A percentile compares a stretch with the other conserved stretches of the same genome.
These are phyloP conservation scores for Mesaphorura yosii DNA, from an alignment of 1,140 invertebrate genomes.

Conservation along the genomic window DNA sequence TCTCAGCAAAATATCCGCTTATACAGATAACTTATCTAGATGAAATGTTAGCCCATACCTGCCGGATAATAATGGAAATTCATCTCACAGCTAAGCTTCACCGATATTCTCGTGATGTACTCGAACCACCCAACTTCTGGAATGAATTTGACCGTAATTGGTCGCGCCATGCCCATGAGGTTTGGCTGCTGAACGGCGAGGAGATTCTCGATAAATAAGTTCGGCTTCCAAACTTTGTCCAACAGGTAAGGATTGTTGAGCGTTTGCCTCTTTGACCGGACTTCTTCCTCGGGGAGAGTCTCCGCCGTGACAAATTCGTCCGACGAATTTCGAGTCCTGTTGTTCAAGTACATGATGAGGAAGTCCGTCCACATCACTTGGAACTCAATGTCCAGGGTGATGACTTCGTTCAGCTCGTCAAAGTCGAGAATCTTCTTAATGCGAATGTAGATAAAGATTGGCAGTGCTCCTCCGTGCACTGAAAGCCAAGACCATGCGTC, in stretches of 20 bases:
- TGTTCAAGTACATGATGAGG: neutral
- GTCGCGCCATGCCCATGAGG: conserved; percentile 11
- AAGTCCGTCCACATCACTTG: conserved; percentile 9
- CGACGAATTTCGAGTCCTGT: neutral
- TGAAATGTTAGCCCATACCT: neutral
- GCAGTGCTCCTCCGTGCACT: neutral
- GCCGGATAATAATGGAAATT: conserved; percentile 2
- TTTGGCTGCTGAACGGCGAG: conserved; percentile 5
- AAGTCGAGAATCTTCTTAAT: conserved; percentile 6
- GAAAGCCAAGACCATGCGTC: no score
- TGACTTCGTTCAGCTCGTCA: neutral
- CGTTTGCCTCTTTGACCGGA: neutral
- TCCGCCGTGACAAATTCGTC: neutral
- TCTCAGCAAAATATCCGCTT: no score
- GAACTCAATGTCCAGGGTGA: conserved; percentile 3
- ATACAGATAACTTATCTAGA: neutral
- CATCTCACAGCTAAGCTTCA: conserved; percentile 1
- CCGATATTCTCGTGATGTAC: conserved; percentile 2
- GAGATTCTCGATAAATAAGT: conserved; percentile 4
- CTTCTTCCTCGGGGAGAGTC: neutral
- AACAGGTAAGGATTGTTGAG: neutral
- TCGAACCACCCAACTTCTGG: conserved; percentile 10
- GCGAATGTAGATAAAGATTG: neutral
- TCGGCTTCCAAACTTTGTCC: conserved; percentile 4
- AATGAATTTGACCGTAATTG: conserved; percentile 11